phyloP scores from a whole-genome alignment of 2,797 vertebrate genomes.

The Eulemur mongoz region DNA sequence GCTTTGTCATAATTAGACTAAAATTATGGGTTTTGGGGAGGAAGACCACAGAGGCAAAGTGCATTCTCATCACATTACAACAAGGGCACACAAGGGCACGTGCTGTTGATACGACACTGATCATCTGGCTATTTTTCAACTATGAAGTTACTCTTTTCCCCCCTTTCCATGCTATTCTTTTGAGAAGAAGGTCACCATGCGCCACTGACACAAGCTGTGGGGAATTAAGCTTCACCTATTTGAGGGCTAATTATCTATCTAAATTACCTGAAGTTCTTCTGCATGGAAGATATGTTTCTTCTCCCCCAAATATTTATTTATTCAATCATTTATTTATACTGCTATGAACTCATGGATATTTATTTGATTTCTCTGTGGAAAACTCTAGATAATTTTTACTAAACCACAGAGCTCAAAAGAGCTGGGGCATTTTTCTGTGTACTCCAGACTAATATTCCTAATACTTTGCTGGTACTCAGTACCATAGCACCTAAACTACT shows the following conservation, averaged over 20 bases:
- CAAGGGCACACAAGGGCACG: rapidly evolving
- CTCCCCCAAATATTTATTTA: not conserved
- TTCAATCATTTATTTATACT: not conserved
- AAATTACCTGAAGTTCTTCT: not conserved
- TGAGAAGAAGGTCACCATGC: not conserved
- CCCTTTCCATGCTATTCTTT: not conserved
- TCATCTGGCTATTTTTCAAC: not conserved
- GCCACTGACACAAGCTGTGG: not conserved
- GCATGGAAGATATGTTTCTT: not conserved
- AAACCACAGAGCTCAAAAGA: not conserved
- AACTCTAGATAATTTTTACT: not conserved
- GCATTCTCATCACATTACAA: not conserved
- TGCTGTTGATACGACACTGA: not conserved
- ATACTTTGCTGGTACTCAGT: not conserved
- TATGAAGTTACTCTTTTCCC: not conserved
- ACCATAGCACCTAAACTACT: not conserved
- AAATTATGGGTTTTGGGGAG: not conserved
- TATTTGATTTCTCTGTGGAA: not conserved
- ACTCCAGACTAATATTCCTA: not conserved
- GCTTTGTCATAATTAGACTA: not conserved
- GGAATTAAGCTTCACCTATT: not conserved
- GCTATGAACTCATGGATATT: not conserved
- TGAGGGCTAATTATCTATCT: not conserved
- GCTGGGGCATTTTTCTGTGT: not conserved
- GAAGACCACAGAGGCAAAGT: not conserved